Evolutionary conservation across 2,113 vertebrate genomes (phyloP), one percentile per base, ranked within the genome.

Genomic region (Elephantulus edwardii): DNA sequence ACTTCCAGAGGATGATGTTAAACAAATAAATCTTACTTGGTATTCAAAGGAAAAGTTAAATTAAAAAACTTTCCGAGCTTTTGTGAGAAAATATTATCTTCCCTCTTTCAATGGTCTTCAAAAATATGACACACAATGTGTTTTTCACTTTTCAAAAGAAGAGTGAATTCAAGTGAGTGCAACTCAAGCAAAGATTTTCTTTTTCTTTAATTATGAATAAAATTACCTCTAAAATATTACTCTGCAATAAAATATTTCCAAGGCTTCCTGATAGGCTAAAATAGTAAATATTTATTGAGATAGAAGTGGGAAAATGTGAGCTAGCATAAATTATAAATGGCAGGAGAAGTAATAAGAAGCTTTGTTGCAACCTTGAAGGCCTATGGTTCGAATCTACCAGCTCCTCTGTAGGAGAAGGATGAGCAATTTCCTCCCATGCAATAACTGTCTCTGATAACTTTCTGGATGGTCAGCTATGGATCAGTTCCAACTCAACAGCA

Each of bases 181-280:
- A 44, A 54, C 22, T 66, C 62, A 13, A 48, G 28, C 12, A 62
- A n/a, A 60, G 28, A 76, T 50, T 89, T 88, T 12, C 58, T 28
- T 54, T 44, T 54, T 7, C 40, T 86, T 86, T 60, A 38, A 48
- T 78, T 82, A n/a, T n/a, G n/a, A n/a, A n/a, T n/a, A n/a, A n/a
- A n/a, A n/a, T n/a, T n/a, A n/a, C n/a, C n/a, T n/a, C n/a, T n/a
- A n/a, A n/a, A n/a, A n/a, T n/a, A n/a, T n/a, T n/a, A n/a, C n/a
- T n/a, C n/a, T 89, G 68, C 26, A 86, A 83, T 75, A 10, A 89
- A 84, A 83, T 90, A 64, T 46, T 90, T 76, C 38, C 71, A 35
- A 46, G 81, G 0, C 0, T 88, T 91, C 91, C 38, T 44, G 52
- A 76, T 94, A 20, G 17, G 40, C 71, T 0, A 12, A 80, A 0